Conservation (phyloP, 1,140 invertebrate species). For the Heliconius congener region DNA sequence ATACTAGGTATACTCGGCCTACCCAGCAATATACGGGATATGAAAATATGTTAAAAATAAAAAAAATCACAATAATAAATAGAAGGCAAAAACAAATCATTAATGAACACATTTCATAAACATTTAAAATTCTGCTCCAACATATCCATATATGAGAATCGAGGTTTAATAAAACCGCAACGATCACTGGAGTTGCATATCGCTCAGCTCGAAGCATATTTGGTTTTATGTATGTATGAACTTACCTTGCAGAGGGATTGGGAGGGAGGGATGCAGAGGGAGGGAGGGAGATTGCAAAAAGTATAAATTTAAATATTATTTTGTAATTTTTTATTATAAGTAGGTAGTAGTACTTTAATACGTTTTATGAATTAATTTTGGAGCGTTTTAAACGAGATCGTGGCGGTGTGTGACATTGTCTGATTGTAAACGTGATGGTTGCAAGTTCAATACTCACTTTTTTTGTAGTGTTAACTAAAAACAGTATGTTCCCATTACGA, state of each 20-base stretch:
- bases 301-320: conserved; percentile 11
- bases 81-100: neutral
- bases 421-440: neutral
- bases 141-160: neutral
- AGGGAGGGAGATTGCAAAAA: too few species aligned
- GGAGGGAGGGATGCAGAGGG: too few species aligned
- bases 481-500: too few species aligned
- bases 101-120: neutral
- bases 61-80: too few species aligned
- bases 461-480: too few species aligned
- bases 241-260: neutral
- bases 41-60: too few species aligned
- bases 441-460: too few species aligned
- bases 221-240: conserved; percentile 2
- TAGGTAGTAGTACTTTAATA: neutral
- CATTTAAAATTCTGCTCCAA: neutral
- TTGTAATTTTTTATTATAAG: neutral
- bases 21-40: too few species aligned
- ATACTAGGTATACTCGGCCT: too few species aligned
- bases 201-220: conserved; percentile 4
- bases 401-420: too few species aligned
- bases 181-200: conserved; percentile 2
- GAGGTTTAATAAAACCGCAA: neutral
- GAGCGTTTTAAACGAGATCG: neutral
- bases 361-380: neutral